Conservation (phyloP, 2,113 vertebrate genomes). For the Etheostoma spectabile region DNA sequence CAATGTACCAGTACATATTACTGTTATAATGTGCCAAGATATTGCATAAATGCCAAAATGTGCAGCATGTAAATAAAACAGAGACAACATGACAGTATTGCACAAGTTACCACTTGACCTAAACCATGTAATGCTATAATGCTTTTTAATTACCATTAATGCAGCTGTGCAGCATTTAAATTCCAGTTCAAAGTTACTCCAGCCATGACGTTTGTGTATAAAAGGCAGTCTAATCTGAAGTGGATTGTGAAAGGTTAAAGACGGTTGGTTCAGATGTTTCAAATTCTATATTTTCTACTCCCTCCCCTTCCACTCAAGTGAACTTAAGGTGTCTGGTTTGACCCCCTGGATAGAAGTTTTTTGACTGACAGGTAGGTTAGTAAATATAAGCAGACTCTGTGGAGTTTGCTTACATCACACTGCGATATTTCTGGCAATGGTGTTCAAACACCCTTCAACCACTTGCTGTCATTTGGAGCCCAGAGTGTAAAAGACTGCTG, state of each 20-base stretch:
- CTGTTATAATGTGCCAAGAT: not conserved
- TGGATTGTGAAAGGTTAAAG: constrained; percentile 21
- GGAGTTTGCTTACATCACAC: not conserved
- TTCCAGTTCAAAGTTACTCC: not conserved
- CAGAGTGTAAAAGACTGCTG: not conserved
- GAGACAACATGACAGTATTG: not conserved
- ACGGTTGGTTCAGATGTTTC: not conserved
- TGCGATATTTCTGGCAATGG: not conserved
- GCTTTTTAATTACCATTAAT: not conserved
- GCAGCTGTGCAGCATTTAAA: constrained; percentile 2
- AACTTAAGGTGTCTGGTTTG: not conserved
- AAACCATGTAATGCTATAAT: not conserved
- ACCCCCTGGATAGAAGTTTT: not conserved
- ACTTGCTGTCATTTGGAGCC: constrained; percentile 7
- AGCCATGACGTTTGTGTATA: constrained; percentile 2
- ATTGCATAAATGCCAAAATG: not conserved
- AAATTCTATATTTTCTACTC: not conserved
- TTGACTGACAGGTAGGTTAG: not conserved
- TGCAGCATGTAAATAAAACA: not conserved
- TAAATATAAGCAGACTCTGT: constrained; percentile 1
- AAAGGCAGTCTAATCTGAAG: constrained; percentile 26
- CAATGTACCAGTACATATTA: not conserved
- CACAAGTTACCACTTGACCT: not conserved
- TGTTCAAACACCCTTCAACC: not conserved
- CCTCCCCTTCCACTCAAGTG: not conserved